phyloP scores from a whole-genome alignment of 2,797 vertebrate genomes.

The Pipistrellus pygmaeus region DNA sequence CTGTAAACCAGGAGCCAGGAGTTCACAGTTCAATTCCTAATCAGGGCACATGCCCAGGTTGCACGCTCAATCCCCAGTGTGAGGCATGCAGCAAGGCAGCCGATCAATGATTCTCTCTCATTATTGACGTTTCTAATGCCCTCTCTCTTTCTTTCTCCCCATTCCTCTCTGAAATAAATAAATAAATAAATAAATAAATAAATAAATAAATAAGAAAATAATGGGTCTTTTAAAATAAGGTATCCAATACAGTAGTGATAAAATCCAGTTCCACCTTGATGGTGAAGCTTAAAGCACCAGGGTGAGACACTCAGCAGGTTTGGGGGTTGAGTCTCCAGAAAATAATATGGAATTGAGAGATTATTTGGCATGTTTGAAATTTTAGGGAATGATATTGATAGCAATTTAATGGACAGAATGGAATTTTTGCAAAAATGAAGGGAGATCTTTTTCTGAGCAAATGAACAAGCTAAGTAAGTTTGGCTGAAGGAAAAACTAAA shows the following conservation, averaged over 20 bases:
- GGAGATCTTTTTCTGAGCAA: background rate
- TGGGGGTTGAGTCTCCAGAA: background rate
- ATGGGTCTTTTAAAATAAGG: background rate
- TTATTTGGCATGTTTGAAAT: background rate
- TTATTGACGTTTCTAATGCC: too few species aligned
- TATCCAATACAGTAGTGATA: background rate
- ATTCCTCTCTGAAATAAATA: too few species aligned
- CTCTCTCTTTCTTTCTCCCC: too few species aligned
- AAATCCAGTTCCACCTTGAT: background rate
- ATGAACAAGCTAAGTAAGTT: conserved; percentile 6
- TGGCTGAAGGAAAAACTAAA: background rate
- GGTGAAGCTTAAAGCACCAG: background rate
- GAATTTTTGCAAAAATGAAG: background rate
- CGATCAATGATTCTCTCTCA: too few species aligned
- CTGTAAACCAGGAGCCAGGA: too few species aligned
- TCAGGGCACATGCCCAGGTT: too few species aligned
- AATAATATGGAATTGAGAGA: background rate
- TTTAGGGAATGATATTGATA: conserved; percentile 4
- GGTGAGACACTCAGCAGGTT: background rate
- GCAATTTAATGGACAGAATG: background rate
- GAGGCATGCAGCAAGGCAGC: too few species aligned
- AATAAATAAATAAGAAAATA: background rate
- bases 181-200: background rate
- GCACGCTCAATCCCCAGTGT: too few species aligned
- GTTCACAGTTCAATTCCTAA: too few species aligned